These are phyloP conservation scores for Embiotoca jacksoni DNA, from an alignment of 2,113 vertebrate genomes.

Conservation along the genomic window DNA sequence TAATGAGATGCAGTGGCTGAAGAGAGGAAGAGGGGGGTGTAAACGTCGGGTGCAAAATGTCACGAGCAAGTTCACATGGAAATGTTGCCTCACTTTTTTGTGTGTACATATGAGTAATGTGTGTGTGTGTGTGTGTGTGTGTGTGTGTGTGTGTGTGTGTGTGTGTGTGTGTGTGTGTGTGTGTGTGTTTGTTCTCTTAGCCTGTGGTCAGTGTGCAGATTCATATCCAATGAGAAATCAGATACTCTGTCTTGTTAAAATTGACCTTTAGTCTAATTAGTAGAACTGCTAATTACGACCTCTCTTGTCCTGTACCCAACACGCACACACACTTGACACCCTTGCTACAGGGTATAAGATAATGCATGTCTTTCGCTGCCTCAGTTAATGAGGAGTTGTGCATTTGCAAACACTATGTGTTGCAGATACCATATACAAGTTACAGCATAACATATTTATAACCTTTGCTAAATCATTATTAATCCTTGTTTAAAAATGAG, in stretches of 20 bases:
- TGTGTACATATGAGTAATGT: slow-evolving; percentile 30
- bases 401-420: slow-evolving; percentile 16
- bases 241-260: slow-evolving; percentile 75
- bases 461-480: too few relatives aligned
- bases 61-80: slow-evolving; percentile 58
- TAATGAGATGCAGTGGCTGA: slow-evolving; percentile 75
- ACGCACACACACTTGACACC: slow-evolving; percentile 1
- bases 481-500: too few relatives aligned
- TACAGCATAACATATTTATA: too few relatives aligned
- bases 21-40: slow-evolving; percentile 32
- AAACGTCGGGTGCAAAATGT: slow-evolving; percentile 73
- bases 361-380: background rate
- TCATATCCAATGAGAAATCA: slow-evolving; percentile 71
- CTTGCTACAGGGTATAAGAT: slow-evolving; percentile 27
- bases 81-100: slow-evolving; percentile 56
- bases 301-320: slow-evolving; percentile 2
- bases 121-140: slow-evolving; percentile 5
- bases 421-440: too few relatives aligned
- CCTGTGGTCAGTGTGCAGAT: slow-evolving; percentile 47
- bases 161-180: slow-evolving; percentile 19
- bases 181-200: slow-evolving; percentile 18
- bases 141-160: slow-evolving; percentile 1
- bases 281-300: slow-evolving; percentile 64
- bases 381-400: slow-evolving; percentile 22
- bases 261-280: slow-evolving; percentile 77